Evolutionary conservation across 2,797 vertebrate species (phyloP).

Genomic region (Chaenodraco wilsoni): DNA sequence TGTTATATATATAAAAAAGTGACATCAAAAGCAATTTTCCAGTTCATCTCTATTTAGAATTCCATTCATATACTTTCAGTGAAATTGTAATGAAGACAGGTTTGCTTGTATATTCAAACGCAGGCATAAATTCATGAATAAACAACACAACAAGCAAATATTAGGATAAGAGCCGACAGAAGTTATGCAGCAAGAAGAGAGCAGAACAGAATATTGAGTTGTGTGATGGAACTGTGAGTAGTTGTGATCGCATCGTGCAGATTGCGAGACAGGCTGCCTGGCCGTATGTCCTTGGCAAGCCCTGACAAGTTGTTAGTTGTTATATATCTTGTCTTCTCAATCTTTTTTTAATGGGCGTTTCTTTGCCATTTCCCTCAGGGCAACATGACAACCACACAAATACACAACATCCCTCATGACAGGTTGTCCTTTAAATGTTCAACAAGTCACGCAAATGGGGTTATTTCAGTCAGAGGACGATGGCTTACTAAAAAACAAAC

Average conservation of each 20-base stretch:
- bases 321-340: constrained; percentile 26
- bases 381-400: constrained; percentile 12
- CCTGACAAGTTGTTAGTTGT: constrained; percentile 55
- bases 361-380: constrained; percentile 23
- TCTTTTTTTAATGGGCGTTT: constrained; percentile 40
- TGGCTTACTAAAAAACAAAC: constrained; percentile 12
- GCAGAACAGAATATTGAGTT: constrained; percentile 55
- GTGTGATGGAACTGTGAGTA: constrained; percentile 50
- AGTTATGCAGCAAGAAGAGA: constrained; percentile 45
- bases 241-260: constrained; percentile 56
- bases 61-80: constrained; percentile 13
- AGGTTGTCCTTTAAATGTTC: constrained; percentile 15
- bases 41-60: constrained; percentile 33
- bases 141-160: constrained; percentile 48
- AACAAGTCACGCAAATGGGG: not conserved
- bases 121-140: constrained; percentile 38
- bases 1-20: constrained; percentile 6
- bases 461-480: not conserved
- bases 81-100: constrained; percentile 8
- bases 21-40: constrained; percentile 35
- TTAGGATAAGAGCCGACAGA: constrained; percentile 42
- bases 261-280: constrained; percentile 68
- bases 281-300: constrained; percentile 73
- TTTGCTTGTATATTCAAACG: constrained; percentile 44
- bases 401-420: constrained; percentile 15